A percentile compares a stretch with the other conserved stretches of the same genome.
Evolutionary conservation across 1,140 invertebrate genomes (phyloP).

Genomic region (Lysiphlebus fabarum): DNA sequence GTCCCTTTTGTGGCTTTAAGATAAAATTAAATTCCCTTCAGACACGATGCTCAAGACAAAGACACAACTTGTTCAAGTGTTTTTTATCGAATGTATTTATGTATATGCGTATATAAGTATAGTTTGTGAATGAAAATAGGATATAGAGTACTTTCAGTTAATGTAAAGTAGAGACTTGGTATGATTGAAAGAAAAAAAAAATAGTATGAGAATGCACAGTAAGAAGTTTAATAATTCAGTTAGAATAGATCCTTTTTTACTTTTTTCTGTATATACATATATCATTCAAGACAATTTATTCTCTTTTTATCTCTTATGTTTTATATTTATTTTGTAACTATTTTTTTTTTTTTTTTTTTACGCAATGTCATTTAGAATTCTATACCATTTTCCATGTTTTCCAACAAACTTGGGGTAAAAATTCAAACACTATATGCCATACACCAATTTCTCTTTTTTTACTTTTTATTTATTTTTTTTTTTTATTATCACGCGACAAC

Average conservation of each 20-base stretch:
- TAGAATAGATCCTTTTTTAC: slow-evolving; percentile 22
- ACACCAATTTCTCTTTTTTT: no score
- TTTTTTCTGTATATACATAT: slow-evolving; percentile 7
- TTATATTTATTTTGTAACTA: slow-evolving; percentile 2
- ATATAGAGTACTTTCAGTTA: neutral
- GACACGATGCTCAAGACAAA: neutral
- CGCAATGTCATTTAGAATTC: slow-evolving; percentile 33
- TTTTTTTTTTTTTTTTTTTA: slow-evolving; percentile 15
- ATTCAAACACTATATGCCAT: no score
- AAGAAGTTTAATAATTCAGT: slow-evolving; percentile 41
- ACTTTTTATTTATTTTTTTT: no score
- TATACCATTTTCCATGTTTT: slow-evolving; percentile 16
- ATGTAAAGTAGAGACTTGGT: no score
- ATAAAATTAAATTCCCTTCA: slow-evolving; percentile 42
- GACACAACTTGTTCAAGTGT: slow-evolving; percentile 14
- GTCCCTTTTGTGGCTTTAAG: slow-evolving; percentile 20
- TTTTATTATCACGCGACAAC: no score
- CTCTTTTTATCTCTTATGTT: slow-evolving; percentile 22
- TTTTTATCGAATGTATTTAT: slow-evolving; percentile 22
- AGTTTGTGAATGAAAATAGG: no score
- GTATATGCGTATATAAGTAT: no score
- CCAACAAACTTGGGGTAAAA: no score
- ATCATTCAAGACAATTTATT: slow-evolving; percentile 7
- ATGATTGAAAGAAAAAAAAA: no score
- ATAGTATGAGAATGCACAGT: no score